Evolutionary conservation across 2,113 vertebrate species (phyloP), one percentile per base, ranked within the genome.

Genomic region (Oceanodroma tethys): DNA sequence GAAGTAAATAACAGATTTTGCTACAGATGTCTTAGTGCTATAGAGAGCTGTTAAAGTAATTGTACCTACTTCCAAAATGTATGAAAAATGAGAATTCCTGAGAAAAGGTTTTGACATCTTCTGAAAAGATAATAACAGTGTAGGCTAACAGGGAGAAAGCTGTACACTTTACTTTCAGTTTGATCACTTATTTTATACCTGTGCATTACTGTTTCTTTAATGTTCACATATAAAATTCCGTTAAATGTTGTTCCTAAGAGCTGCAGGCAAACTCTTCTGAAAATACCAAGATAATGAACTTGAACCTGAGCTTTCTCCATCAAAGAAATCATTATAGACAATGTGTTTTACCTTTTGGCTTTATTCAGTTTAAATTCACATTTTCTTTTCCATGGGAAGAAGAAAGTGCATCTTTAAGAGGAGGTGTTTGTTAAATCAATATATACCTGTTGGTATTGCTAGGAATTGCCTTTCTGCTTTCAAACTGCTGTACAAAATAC

Each of bases 241-340:
- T 97, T 98, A 96, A 97, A 96, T 96, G 95, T 95, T 97, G 52
- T 83, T 96, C 89, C 59, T 94, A 94, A 96, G 76, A 74, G 83
- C 98, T 97, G 96, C 96, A 88, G 84, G 93, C 93, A 97, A 96
- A 96, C 89, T 97, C 83, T 72, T 97, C 76, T 82, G 97, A 97
- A 98, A 98, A 98, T 97, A 97, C 97, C 96, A 97, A 97, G 96
- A 95, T 98, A 98, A 98, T 97, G 98, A 98, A 98, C 97, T 98
- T 98, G 97, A 98, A 98, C 97, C 88, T 91, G 8, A 95, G 96
- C 86, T 97, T 98, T 97, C 96, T 92, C 97, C 93, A 95, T 97
- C 94, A 96, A 95, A 98, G 97, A 96, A 98, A 98, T 98, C 97
- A 95, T 97, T 97, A 97, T 9, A 96, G 90, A 94, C 95, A 96